Percentiles rank a stretch among this genome's conserved stretches.
Conservation (phyloP, 2,888 invertebrate genomes). For the Lasius platythorax region DNA sequence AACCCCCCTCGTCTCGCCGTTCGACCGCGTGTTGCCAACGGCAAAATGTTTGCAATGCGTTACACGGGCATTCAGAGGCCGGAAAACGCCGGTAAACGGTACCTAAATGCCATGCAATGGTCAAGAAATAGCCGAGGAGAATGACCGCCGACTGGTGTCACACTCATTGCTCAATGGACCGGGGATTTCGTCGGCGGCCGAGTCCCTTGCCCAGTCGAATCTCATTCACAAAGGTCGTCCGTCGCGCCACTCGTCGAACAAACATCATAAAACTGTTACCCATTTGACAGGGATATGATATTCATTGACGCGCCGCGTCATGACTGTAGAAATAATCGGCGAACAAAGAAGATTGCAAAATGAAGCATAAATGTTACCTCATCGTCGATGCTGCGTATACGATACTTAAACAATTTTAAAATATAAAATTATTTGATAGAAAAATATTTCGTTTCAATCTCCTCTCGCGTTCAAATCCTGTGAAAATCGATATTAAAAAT, state of each 20-base stretch:
- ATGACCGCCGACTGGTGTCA: constrained; percentile 63
- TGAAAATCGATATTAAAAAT: not conserved
- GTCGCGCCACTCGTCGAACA: constrained; percentile 23
- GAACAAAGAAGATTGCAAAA: not conserved
- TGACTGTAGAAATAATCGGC: not conserved
- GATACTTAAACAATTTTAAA: not conserved
- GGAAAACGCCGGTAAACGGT: constrained; percentile 77
- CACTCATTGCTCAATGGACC: constrained; percentile 46
- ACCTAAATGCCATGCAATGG: constrained; percentile 79
- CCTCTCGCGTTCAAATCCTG: not conserved
- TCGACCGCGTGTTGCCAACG: constrained; percentile 70
- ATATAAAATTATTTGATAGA: not conserved
- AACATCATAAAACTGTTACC: constrained; percentile 43
- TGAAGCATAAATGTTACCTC: not conserved
- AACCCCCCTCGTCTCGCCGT: not conserved
- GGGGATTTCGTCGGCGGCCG: constrained; percentile 16
- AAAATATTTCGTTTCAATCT: not conserved
- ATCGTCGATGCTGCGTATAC: not conserved
- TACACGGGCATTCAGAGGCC: constrained; percentile 81
- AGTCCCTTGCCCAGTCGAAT: not conserved
- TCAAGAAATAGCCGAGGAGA: constrained; percentile 78
- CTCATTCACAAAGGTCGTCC: constrained; percentile 39
- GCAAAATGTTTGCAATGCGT: constrained; percentile 84
- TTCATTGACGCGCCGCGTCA: not conserved
- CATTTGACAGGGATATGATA: not conserved